Base-by-base conservation (phyloP, 2,113 vertebrate genomes). In the Brachionichthys hirsutus region DNA sequence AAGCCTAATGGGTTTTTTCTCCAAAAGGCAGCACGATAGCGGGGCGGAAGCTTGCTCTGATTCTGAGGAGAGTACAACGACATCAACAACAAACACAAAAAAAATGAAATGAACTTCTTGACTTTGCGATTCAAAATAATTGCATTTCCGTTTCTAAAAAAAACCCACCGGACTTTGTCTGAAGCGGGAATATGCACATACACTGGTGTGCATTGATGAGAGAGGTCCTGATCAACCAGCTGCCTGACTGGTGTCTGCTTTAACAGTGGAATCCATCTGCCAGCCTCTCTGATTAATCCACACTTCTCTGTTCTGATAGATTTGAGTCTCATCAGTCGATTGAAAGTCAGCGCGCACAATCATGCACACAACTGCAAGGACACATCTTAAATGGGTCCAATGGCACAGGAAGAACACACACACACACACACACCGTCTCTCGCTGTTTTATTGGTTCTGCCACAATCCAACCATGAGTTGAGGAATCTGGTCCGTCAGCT, bases 1-100 rank as follows among this genome's bases (percentile, higher is more conserved):
- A 14, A 48, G 61, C 60, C 70, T 91, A 90, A 90, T 91, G 88
- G 85, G 71, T 68, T 85, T 80, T 61, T 77, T 75, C 54, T 83
- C 76, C 88, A 78, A 90, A 86, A 87, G 80, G 67, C 41, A 62
- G 58, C 12, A 50, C 42, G 24, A 57, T 30, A 63, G 62, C 50
- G 70, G 58, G 50, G 43, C 55, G 3, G 24, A 8, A 30, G 8
- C 24, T 30, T 30, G 8, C 24, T 30, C 24, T 30, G 4, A 30
- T 30, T 30, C 24, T 30, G 24, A 30, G 24, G 24, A 30, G 24
- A 30, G 24, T 6, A 30, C 24, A 30, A 30, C 24, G 8, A 30
- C 24, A 30, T n/a, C n/a, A n/a, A n/a, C n/a, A n/a, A n/a, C n/a
- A n/a, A n/a, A n/a, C n/a, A n/a, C n/a, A 30, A 30, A 30, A 6